Evolutionary conservation across 1,140 invertebrate genomes (phyloP).

Genomic region (Antheraea mylitta): DNA sequence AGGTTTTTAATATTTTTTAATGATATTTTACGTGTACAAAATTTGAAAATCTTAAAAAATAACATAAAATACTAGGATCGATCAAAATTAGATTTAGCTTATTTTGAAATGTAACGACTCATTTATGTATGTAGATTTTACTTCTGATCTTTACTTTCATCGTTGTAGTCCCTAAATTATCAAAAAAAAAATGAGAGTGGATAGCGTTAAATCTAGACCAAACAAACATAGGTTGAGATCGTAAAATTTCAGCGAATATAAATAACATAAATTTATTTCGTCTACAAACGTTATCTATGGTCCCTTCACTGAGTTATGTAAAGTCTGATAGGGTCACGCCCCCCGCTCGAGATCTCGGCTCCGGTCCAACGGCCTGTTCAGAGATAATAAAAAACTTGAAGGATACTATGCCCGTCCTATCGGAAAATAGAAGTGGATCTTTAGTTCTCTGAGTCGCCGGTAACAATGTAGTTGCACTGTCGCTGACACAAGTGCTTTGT

Average conservation of each 20-base stretch:
- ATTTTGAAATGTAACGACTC: too few relatives aligned
- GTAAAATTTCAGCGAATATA: not conserved
- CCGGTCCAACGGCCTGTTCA: slow-evolving; percentile 51
- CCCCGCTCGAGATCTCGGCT: slow-evolving; percentile 17
- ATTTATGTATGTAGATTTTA: too few relatives aligned
- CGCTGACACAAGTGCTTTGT: slow-evolving; percentile 14
- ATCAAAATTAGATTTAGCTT: too few relatives aligned
- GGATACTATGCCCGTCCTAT: slow-evolving; percentile 66
- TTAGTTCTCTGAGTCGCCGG: slow-evolving; percentile 56
- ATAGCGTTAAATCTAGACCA: too few relatives aligned
- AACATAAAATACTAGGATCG: too few relatives aligned
- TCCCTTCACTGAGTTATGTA: not conserved
- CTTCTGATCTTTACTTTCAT: too few relatives aligned
- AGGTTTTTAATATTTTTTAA: too few relatives aligned
- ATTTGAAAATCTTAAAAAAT: too few relatives aligned
- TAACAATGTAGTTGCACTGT: slow-evolving; percentile 46
- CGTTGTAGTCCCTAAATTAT: too few relatives aligned
- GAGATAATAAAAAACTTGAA: slow-evolving; percentile 73
- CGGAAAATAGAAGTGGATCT: slow-evolving; percentile 68
- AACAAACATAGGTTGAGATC: not conserved
- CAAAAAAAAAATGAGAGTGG: too few relatives aligned
- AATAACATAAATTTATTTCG: slow-evolving; percentile 5
- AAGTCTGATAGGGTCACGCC: not conserved
- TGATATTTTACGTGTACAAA: too few relatives aligned
- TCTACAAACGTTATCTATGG: not conserved